Conservation (phyloP, 2,888 invertebrate genomes). For the Oscheius sp. region DNA sequence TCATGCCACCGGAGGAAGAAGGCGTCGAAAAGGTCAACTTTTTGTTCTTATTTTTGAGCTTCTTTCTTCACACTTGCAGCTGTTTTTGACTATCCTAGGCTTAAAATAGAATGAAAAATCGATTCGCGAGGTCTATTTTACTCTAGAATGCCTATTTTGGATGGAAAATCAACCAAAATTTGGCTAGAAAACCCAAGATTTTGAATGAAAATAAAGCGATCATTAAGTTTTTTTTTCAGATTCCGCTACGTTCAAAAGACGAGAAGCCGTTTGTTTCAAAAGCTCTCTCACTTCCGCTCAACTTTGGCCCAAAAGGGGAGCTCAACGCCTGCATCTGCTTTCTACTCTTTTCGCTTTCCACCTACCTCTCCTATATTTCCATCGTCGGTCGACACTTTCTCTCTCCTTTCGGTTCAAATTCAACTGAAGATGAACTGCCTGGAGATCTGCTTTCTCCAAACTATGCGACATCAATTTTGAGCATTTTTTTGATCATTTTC, state of each 20-base stretch:
- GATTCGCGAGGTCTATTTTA: no score
- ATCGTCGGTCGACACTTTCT: background rate
- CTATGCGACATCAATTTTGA: background rate
- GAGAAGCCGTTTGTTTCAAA: background rate
- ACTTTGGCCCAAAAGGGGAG: conserved; percentile 6
- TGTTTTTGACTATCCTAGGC: no score
- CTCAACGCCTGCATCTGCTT: conserved; percentile 8
- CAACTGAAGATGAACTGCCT: no score
- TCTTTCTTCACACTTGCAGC: no score
- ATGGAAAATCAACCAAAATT: background rate
- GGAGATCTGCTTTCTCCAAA: background rate
- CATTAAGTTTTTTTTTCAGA: background rate
- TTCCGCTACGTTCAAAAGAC: background rate
- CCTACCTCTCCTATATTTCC: conserved; percentile 17
- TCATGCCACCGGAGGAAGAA: no score
- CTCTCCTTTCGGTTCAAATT: background rate
- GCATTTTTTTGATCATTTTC: background rate
- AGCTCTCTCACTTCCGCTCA: background rate
- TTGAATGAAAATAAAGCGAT: background rate
- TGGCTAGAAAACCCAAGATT: background rate
- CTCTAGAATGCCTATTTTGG: no score
- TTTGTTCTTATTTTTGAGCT: no score
- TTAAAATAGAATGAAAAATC: no score
- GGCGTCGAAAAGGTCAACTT: no score
- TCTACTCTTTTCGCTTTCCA: background rate